Base-by-base conservation (phyloP, 2,797 vertebrate species). In the Parotocinclus haroldoi region DNA sequence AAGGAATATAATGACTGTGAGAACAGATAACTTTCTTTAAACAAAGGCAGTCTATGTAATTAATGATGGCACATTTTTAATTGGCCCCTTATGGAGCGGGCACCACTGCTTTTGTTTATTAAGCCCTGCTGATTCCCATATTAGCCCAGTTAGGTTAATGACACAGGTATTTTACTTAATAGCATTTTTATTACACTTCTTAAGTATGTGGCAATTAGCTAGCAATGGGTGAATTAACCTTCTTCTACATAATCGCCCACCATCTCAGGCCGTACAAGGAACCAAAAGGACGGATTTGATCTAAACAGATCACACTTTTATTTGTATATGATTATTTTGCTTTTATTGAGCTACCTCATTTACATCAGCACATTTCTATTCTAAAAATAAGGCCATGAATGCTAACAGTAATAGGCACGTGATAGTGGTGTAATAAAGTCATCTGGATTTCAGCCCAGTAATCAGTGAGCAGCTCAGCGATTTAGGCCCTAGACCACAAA, bases 131-230 rank as follows among this genome's bases (percentile, higher is more conserved):
- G 88, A 88, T 88, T 86, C 80, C 85, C 85, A 85, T 91, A 89
- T 91, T 89, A 91, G 86, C 85, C 83, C 87, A 88, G 87, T 90
- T 89, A 86, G 86, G 88, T 90, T 91, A 92, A 92, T 89, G 89
- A 89, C 87, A 86, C 83, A 90, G 88, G 86, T 91, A 91, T 91
- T 91, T 90, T 87, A 87, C 83, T 80, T 92, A 91, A 92, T 90
- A 88, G 86, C 87, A 83, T 89, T 92, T 92, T 92, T 91, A 92
- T 92, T 90, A 89, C 86, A 87, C 85, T 82, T 77, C 75, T 86
- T 85, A 88, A 89, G 87, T 86, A 87, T 80, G 84, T 80, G 79
- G 83, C 88, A 85, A 90, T 90, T 89, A 89, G 89, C 91, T 90
- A 88, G 86, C 85, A 84, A 81, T 83, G 78, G 84, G 85, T 61